A percentile compares a stretch with the other conserved stretches of the same genome.
phyloP scores from a whole-genome alignment of 2,113 vertebrate species.

The Harpagus bidentatus region DNA sequence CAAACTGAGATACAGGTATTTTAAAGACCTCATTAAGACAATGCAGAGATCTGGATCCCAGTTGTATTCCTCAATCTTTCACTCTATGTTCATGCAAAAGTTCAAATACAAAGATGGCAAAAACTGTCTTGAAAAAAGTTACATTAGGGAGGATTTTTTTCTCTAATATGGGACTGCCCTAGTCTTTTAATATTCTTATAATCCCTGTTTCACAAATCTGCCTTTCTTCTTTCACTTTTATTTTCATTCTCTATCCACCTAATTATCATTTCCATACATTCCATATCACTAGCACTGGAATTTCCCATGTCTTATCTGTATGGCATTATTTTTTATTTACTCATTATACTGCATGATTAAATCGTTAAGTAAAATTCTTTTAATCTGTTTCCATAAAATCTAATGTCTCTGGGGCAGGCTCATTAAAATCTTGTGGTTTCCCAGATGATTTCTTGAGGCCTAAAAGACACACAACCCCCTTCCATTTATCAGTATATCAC shows the following conservation, averaged over 20 bases:
- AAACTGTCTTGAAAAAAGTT: not conserved
- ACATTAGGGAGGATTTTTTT: not conserved
- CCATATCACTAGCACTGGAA: not conserved
- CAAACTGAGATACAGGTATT: not conserved
- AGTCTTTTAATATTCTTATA: not conserved
- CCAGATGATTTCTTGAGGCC: not conserved
- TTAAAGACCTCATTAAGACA: not conserved
- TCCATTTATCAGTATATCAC: not conserved
- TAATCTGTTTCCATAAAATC: conserved; percentile 37
- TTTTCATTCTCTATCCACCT: not conserved
- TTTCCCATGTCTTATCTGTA: conserved; percentile 53
- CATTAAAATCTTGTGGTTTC: conserved; percentile 17
- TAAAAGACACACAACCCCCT: not conserved
- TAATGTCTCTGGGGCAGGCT: not conserved
- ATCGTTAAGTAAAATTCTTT: not conserved
- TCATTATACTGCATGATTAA: conserved; percentile 18
- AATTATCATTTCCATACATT: conserved; percentile 1
- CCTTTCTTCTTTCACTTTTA: not conserved
- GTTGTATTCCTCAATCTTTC: not conserved
- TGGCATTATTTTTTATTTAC: not conserved
- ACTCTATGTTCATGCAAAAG: not conserved
- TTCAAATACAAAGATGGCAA: not conserved
- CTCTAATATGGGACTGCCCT: not conserved
- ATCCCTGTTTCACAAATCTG: not conserved
- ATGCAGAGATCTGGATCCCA: not conserved